Base-by-base conservation (phyloP, 1,140 invertebrate genomes). In the Lordiphosa stackelbergi region DNA sequence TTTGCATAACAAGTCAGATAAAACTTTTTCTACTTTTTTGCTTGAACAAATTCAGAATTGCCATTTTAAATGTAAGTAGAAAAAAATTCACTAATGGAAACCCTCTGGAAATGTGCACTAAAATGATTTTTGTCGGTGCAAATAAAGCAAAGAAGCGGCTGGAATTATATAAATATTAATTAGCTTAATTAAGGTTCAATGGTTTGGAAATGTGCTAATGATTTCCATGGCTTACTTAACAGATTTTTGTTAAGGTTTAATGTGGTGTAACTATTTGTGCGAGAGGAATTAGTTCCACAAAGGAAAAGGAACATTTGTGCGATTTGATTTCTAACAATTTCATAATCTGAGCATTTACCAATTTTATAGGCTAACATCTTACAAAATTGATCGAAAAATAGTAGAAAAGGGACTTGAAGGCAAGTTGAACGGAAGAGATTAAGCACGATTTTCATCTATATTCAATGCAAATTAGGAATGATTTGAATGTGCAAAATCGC, bases 131-230 rank as follows among this genome's bases (percentile, higher is more conserved):
- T 45, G 6, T 11, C 24, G 16, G 11, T 22, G 5, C 19, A 46
- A 12, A 35, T 9, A 5, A 40, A 19, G 12, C 19, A 24, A 46
- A 22, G 22, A 51, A 37, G 11, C 34, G 16, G 4, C 11, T 7
- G 8, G 8, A 16, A 34, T 49, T 37, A 41, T 47, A 22, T 53
- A 53, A 62, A 48, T 62, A 56, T 59, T 53, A 70, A 78, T 79
- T 66, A 70, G 53, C 24, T 52, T 74, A 74, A 78, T 73, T 69
- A 73, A 53, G 41, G 35, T 22, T 53, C 42, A 79, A 62, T 79
- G 60, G 51, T 12, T 38, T 46, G 40, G 60, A 61, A 66, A 69
- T 55, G 19, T 55, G 24, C 11, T 13, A 13, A 36, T 35, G 12
- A 9, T 24, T 38, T 6, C 7, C 47, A 66, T 55, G 46, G 43